Conservation (phyloP, 2,113 vertebrate genomes). For the Trematocara zebra region DNA sequence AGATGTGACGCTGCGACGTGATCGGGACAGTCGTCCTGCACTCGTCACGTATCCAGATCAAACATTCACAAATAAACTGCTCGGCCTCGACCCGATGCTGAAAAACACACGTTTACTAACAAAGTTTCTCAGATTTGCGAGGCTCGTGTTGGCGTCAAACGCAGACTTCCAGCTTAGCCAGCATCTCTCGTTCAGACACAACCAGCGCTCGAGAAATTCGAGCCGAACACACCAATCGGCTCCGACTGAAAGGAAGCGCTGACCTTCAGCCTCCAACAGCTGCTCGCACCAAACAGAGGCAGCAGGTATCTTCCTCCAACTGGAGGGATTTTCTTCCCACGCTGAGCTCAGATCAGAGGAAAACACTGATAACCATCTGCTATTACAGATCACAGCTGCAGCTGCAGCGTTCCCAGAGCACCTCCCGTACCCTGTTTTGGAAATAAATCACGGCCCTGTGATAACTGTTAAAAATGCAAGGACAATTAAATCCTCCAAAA, state of each 20-base stretch:
- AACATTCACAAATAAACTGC: neutral
- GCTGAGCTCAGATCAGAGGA: neutral
- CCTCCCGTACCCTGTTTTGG: neutral
- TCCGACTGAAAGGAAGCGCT: neutral
- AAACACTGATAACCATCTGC: conserved; percentile 11
- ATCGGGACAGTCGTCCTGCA: neutral
- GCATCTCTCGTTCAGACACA: neutral
- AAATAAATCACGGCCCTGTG: neutral
- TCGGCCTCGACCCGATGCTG: neutral
- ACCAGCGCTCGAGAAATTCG: neutral
- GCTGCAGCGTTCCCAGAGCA: neutral
- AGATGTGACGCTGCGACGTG: neutral
- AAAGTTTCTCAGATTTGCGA: neutral
- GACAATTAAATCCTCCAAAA: neutral
- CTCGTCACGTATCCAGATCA: fast-evolving
- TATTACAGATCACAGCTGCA: conserved; percentile 11
- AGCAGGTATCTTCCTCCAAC: neutral
- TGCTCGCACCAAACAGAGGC: neutral
- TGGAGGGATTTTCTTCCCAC: neutral
- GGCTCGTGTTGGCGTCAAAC: neutral
- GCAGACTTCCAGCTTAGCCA: neutral
- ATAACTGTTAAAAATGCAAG: neutral
- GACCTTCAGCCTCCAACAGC: neutral
- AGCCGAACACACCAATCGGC: neutral
- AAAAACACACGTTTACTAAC: neutral